Conservation (phyloP, 2,888 invertebrate species). For the Papilio gigon region DNA sequence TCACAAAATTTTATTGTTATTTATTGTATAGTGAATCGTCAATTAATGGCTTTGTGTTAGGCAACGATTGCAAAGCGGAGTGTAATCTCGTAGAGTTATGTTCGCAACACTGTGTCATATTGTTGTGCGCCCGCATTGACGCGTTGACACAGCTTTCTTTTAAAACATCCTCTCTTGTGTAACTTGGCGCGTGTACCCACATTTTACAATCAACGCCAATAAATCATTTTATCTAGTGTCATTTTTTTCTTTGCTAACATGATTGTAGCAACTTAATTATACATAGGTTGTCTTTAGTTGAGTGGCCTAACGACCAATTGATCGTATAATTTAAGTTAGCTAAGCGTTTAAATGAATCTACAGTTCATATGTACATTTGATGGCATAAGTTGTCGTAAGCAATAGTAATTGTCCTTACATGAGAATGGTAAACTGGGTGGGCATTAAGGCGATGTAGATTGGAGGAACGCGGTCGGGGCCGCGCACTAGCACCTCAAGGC, state of each 20-base stretch:
- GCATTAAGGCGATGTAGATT: constrained; percentile 30
- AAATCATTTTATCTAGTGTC: not conserved
- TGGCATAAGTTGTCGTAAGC: not conserved
- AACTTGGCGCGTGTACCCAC: constrained; percentile 42
- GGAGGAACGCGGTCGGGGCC: constrained; percentile 34
- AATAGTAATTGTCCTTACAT: constrained; percentile 14
- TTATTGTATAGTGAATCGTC: constrained; percentile 36
- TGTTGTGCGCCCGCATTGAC: constrained; percentile 46
- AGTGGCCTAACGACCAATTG: not conserved
- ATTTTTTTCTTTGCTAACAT: not conserved
- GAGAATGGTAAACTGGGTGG: constrained; percentile 14
- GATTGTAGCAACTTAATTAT: not conserved
- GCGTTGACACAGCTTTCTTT: constrained; percentile 55
- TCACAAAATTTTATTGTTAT: constrained; percentile 22
- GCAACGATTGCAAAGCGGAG: constrained; percentile 30
- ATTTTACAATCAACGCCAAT: constrained; percentile 11
- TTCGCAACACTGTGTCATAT: constrained; percentile 37
- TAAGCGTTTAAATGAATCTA: not conserved
- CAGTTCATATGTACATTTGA: too few species aligned
- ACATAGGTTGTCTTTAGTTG: not conserved
- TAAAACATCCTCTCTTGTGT: constrained; percentile 56
- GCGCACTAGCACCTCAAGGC: constrained; percentile 10
- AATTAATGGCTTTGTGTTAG: constrained; percentile 35
- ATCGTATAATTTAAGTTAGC: not conserved
- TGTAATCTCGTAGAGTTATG: constrained; percentile 31